These are phyloP conservation scores for Drosophila tripunctata DNA, from an alignment of 2,888 invertebrate genomes.

Conservation along the genomic window DNA sequence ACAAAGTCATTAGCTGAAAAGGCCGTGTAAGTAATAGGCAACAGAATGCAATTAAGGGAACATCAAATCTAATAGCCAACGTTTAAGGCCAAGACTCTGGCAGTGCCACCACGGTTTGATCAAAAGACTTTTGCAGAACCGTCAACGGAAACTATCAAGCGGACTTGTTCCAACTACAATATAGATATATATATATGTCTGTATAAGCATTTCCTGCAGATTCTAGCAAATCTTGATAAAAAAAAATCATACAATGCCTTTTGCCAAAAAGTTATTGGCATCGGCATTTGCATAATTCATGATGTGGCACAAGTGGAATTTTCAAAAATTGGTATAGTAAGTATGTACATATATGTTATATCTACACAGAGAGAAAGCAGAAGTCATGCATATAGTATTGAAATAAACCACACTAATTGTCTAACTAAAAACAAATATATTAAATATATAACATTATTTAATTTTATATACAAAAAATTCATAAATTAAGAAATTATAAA, in stretches of 20 bases:
- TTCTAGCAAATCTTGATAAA: constrained; percentile 7
- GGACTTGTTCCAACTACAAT: not conserved
- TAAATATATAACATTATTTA: too few relatives aligned
- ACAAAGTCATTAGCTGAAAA: constrained; percentile 15
- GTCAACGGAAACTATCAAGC: not conserved
- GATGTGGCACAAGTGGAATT: not conserved
- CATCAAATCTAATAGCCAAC: constrained; percentile 41
- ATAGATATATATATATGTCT: too few relatives aligned
- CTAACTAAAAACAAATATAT: too few relatives aligned
- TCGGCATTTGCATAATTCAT: constrained; percentile 30
- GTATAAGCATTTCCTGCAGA: not conserved
- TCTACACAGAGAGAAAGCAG: not conserved
- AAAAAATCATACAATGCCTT: not conserved
- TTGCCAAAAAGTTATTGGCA: constrained; percentile 5
- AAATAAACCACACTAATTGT: constrained; percentile 9
- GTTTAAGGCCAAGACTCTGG: not conserved
- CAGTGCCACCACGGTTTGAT: not conserved
- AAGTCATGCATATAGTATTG: too few relatives aligned
- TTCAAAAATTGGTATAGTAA: constrained; percentile 3
- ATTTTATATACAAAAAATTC: too few relatives aligned
- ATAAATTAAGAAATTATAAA: too few relatives aligned
- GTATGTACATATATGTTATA: not conserved
- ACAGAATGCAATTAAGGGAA: constrained; percentile 25
- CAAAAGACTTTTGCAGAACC: constrained; percentile 4
- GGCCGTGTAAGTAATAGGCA: constrained; percentile 26